Percentiles rank a stretch among this genome's conserved stretches.
These are phyloP conservation scores for Microcebus griseorufus DNA, from an alignment of 2,113 vertebrate species.

Conservation along the genomic window DNA sequence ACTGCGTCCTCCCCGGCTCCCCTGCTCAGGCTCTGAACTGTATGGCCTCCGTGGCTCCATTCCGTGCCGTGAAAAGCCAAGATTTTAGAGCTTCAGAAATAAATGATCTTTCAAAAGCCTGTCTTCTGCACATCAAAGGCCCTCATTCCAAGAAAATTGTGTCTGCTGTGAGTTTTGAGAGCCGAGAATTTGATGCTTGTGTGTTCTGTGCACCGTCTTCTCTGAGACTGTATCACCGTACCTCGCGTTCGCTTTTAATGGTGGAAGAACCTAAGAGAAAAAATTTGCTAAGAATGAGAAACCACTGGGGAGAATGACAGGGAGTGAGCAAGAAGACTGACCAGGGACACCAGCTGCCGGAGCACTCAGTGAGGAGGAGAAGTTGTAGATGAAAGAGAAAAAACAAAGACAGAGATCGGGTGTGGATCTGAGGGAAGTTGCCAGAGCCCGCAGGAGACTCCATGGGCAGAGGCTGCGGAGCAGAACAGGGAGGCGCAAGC, in stretches of 20 bases:
- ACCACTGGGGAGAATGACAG: no score
- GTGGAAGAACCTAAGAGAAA: not conserved
- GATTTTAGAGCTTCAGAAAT: slow-evolving; percentile 63
- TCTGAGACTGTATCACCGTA: not conserved
- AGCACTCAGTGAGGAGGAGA: no score
- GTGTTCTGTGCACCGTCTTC: not conserved
- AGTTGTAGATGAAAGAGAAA: no score
- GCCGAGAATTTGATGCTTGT: not conserved
- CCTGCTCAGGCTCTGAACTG: not conserved
- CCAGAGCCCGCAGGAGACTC: no score
- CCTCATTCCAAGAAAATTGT: slow-evolving; percentile 53
- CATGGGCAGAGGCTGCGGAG: no score
- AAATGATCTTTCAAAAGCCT: slow-evolving; percentile 57
- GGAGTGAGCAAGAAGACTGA: no score
- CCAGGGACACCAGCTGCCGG: no score
- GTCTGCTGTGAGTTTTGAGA: slow-evolving; percentile 7
- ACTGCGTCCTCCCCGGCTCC: fast-evolving
- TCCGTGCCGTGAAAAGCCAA: slow-evolving; percentile 62
- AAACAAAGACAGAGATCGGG: no score
- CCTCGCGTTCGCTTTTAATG: not conserved
- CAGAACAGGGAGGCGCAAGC: no score
- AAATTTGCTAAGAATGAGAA: slow-evolving; percentile 22
- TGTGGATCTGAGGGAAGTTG: no score
- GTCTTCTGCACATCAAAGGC: slow-evolving; percentile 51
- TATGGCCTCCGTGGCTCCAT: not conserved